Evolutionary conservation across 2,888 invertebrate genomes (phyloP).

Genomic region (Papilio elwesi): DNA sequence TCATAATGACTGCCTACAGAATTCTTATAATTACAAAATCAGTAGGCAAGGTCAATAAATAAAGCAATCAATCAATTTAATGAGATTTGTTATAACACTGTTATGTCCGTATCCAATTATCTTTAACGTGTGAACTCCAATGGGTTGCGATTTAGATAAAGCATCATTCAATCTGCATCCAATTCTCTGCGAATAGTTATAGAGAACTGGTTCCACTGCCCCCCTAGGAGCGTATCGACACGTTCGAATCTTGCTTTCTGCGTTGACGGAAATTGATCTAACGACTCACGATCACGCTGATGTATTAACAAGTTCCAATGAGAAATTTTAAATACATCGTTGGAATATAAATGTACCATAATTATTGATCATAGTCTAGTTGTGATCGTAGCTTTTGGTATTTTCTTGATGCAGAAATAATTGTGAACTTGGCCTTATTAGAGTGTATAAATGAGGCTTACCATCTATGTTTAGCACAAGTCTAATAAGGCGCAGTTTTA

Average conservation of each 20-base stretch:
- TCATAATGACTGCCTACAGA: too few species aligned
- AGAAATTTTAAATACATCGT: conserved; percentile 25
- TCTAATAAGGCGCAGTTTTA: too few species aligned
- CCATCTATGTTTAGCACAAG: too few species aligned
- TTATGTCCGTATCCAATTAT: conserved; percentile 33
- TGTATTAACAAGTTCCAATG: not conserved
- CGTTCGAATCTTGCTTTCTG: conserved; percentile 28
- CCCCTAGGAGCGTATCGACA: conserved; percentile 25
- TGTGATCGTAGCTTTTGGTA: not conserved
- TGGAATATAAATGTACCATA: conserved; percentile 1
- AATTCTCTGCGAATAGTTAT: conserved; percentile 33
- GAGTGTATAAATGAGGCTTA: too few species aligned
- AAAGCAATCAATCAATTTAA: conserved; percentile 17
- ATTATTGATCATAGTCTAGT: conserved; percentile 16
- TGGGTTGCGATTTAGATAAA: conserved; percentile 36
- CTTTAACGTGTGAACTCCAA: conserved; percentile 35
- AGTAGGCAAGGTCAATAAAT: conserved; percentile 11
- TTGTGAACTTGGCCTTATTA: not conserved
- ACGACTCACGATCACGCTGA: conserved; percentile 6
- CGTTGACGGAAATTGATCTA: conserved; percentile 34
- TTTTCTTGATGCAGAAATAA: not conserved
- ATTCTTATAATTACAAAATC: not conserved
- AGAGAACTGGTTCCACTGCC: conserved; percentile 31
- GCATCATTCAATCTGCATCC: conserved; percentile 39
- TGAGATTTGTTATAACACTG: conserved; percentile 20